Base-by-base conservation (phyloP, 2,888 invertebrate genomes). In the Chaitophorus viminalis region DNA sequence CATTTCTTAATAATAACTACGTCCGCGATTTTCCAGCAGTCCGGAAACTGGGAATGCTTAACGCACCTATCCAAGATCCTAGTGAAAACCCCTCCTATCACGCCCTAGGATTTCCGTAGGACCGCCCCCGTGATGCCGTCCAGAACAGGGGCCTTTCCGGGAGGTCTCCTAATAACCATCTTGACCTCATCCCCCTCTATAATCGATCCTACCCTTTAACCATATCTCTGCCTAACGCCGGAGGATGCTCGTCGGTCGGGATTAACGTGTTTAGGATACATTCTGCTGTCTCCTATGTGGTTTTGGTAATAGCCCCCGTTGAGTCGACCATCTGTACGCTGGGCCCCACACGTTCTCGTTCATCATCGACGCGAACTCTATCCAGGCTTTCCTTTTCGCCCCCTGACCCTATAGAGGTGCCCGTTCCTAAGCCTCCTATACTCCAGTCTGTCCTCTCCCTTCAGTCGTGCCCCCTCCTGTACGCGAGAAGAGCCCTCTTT, bases 1-100 rank as follows among this genome's bases (percentile, higher is more conserved):
- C 75, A 54, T 60, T 75, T 83, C 31, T 21, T 36, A 36, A 83
- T 83, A n/a, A 65, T 36, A 0, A 74, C 74, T n/a, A 83, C 60
- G 21, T 75, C 83, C 29, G 54, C 54, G 1, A 8, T 60, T 25
- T 83, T 83, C 75, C 83, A 83, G n/a, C 52, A 9, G 3, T 5
- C 14, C 6, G 82, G 82, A 17, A 82, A 82, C 0, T 14, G 21
- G 5, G 72, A 70, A 2, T 29, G 11, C 39, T 60, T 25, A n/a
- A 72, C 8, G 29, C 72, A 72, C 72, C 72, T 33, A 33, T 33
- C 17, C 31, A 72, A 11, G 9, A 72, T 29, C 31, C 14, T 14
- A 0, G 29, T 72, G 72, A 72, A 31, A 2, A 17, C 1, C 25
- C 5, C 33, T 1, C 33, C 72, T 25, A 72, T 33, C 17, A 11